Evolutionary conservation across 1,140 invertebrate species (phyloP), one percentile per base, ranked within the genome.

Genomic region (Protaetia brevitarsis): DNA sequence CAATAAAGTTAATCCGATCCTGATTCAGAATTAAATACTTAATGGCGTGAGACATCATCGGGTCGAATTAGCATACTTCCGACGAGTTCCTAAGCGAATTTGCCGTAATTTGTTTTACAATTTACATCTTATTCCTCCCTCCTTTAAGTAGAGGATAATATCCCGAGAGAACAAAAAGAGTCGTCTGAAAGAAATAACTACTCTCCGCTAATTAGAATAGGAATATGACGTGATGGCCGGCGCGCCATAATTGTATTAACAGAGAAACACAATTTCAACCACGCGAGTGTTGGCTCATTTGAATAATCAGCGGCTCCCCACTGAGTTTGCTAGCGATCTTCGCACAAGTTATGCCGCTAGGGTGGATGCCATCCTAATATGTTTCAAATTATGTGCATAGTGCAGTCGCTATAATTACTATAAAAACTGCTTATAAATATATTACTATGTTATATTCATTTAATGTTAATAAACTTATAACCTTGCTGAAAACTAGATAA

Each of bases 81-180:
- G n/a, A 45, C 19, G 41, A 45, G n/a, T 45, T 45, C 41, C 41
- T 45, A 45, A 45, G 13, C 41, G 41, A 45, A 45, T 45, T 45
- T 45, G 1, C 41, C 3, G 41, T 45, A 45, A 45, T 45, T 45
- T 7, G 23, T 45, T 45, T 45, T 45, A 45, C 41, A 45, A 45
- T 45, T 45, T 45, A 45, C 41, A 45, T 45, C 41, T 45, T 45
- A 45, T 19, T 45, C 41, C 10, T 19, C n/a, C n/a, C 16, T 10
- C 41, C 41, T 3, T 45, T 45, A 45, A 45, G n/a, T 45, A 45
- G 23, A 45, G n/a, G 41, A 45, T 45, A 45, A 45, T 45, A 45
- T 45, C 41, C 41, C 16, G 23, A 45, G 3, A 45, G 23, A 21
- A 21, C 8, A 13, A 19, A 45, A 45, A 45, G 23, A 45, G 16